phyloP scores from a whole-genome alignment of 2,888 invertebrate genomes.

The Netelia melanura region DNA sequence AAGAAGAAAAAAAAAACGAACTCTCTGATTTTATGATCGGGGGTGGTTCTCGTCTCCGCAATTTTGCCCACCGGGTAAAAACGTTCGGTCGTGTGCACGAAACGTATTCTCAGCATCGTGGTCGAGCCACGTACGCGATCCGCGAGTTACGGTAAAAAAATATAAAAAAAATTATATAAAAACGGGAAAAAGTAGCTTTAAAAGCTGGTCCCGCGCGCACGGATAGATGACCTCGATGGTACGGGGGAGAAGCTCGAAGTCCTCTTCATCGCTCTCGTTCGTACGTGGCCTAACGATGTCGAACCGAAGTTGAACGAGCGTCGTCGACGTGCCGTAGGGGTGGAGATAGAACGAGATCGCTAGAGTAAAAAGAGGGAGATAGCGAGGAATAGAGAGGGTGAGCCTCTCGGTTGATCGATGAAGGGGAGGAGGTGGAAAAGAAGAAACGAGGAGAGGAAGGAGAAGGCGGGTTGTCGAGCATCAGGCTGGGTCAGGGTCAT shows the following conservation, averaged over 20 bases:
- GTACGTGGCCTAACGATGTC: conserved; percentile 56
- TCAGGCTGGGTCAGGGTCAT: conserved; percentile 74
- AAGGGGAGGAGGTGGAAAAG: conserved; percentile 31
- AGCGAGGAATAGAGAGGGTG: conserved; percentile 6
- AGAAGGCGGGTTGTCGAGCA: conserved; percentile 67
- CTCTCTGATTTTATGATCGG: too few relatives aligned
- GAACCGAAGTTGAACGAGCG: conserved; percentile 52
- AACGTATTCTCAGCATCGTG: conserved; percentile 12
- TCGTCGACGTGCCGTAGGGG: not conserved
- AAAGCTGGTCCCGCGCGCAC: conserved; percentile 46
- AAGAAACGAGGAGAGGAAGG: conserved; percentile 49
- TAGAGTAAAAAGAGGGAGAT: conserved; percentile 2
- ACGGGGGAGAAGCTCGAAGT: conserved; percentile 58
- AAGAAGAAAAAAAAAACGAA: too few relatives aligned
- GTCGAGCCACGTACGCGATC: conserved; percentile 39
- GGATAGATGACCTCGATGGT: conserved; percentile 71
- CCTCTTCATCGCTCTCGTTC: conserved; percentile 47
- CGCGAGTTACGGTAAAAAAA: conserved; percentile 6
- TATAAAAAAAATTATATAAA: not conserved
- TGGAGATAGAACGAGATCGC: not conserved
- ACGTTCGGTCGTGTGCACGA: conserved; percentile 12
- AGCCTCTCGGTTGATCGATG: conserved; percentile 60
- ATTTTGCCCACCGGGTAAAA: not conserved
- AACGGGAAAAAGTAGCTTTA: conserved; percentile 22
- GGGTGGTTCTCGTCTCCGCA: not conserved